Conservation (phyloP, 2,797 vertebrate genomes). For the Morus bassanus region DNA sequence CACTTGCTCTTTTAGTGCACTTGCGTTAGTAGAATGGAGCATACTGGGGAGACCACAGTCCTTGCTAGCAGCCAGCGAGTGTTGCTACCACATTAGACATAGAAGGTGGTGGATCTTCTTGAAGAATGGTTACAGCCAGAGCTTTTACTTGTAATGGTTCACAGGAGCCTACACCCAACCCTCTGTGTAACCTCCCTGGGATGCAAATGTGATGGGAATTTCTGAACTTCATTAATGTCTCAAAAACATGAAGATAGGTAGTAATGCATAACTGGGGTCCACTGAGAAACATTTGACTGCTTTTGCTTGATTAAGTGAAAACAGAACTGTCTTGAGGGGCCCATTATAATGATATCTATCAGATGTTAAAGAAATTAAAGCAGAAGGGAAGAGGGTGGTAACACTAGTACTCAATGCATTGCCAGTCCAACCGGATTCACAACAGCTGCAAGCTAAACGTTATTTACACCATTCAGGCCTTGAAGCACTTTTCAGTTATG, state of each 20-base stretch:
- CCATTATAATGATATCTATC: neutral
- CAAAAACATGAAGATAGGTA: neutral
- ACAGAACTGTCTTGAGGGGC: neutral
- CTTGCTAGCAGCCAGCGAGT: neutral
- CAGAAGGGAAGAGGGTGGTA: constrained; percentile 34
- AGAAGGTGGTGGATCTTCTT: neutral
- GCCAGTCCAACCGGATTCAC: neutral
- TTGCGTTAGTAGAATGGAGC: neutral
- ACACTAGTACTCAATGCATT: neutral
- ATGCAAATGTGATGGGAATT: neutral
- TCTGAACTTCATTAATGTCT: neutral
- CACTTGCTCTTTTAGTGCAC: neutral
- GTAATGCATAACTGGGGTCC: neutral
- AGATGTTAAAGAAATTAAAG: constrained; percentile 17
- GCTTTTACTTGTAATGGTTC: neutral
- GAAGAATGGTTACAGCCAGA: neutral
- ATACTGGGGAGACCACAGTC: neutral
- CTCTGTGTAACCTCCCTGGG: neutral
- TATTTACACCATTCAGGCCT: constrained; percentile 37
- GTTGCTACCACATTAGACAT: neutral
- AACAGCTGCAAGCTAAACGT: constrained; percentile 31
- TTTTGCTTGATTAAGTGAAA: neutral
- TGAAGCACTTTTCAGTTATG: constrained; percentile 10
- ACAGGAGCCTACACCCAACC: neutral
- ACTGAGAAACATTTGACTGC: neutral